phyloP scores from a whole-genome alignment of 1,140 invertebrate species.

The Homarus americanus region DNA sequence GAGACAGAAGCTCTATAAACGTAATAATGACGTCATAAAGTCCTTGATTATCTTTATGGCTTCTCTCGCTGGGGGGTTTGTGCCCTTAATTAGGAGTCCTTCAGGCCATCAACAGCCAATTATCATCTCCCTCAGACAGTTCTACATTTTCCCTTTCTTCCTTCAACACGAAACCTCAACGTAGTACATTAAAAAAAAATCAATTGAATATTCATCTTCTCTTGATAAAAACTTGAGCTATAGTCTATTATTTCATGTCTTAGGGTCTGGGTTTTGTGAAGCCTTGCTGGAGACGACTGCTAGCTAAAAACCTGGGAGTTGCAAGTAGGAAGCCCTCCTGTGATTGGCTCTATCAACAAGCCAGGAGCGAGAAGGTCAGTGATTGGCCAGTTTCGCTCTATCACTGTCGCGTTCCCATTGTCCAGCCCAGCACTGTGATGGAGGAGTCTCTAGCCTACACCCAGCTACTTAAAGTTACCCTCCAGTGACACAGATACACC shows the following conservation, averaged over 20 bases:
- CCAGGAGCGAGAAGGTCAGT: not conserved
- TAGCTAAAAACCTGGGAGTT: not conserved
- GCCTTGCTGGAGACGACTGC: too few species aligned
- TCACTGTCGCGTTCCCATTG: not conserved
- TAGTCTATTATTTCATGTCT: too few species aligned
- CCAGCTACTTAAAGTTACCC: too few species aligned
- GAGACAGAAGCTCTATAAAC: constrained; percentile 45
- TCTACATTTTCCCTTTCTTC: too few species aligned
- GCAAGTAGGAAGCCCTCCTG: not conserved
- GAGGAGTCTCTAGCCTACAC: not conserved
- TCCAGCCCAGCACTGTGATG: not conserved
- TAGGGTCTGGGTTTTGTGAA: too few species aligned
- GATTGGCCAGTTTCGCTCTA: constrained; percentile 12
- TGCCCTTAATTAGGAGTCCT: not conserved
- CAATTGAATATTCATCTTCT: too few species aligned
- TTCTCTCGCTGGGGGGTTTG: constrained; percentile 18
- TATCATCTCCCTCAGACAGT: too few species aligned
- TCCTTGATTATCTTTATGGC: constrained; percentile 35
- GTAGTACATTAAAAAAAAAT: too few species aligned
- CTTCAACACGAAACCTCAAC: too few species aligned
- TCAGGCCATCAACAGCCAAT: not conserved
- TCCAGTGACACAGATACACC: too few species aligned
- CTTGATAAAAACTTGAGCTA: too few species aligned
- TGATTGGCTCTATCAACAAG: constrained; percentile 14
- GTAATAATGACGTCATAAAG: constrained; percentile 48